Conservation (phyloP, 2,797 vertebrate genomes). For the Cyprinella venusta region DNA sequence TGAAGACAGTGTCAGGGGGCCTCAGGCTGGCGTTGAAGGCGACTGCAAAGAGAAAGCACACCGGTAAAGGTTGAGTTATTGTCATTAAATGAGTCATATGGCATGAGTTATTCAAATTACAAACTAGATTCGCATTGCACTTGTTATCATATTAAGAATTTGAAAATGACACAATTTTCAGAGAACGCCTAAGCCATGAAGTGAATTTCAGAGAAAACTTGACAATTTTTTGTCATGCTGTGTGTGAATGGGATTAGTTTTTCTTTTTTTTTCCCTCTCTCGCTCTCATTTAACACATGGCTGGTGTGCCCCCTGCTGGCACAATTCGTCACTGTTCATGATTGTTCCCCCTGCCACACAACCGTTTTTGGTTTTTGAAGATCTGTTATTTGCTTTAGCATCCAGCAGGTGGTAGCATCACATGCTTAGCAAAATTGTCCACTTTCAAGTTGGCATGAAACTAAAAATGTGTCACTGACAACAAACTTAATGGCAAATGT, state of each 20-base stretch:
- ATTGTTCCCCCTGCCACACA: background rate
- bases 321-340: background rate
- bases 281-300: background rate
- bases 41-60: slow-evolving; percentile 68
- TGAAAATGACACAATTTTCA: background rate
- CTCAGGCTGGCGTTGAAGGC: slow-evolving; percentile 85
- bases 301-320: background rate
- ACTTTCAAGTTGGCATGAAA: background rate
- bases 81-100: background rate
- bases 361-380: background rate
- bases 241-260: background rate
- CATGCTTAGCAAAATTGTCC: background rate
- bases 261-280: too few relatives aligned
- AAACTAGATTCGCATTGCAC: background rate
- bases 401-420: slow-evolving; percentile 37
- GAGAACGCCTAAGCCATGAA: background rate
- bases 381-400: background rate
- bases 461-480: background rate
- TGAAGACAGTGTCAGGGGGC: slow-evolving; percentile 85
- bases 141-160: background rate
- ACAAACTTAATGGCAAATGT: background rate
- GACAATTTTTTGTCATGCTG: background rate
- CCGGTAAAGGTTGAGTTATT: background rate
- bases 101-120: background rate
- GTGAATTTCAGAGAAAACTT: background rate